Base-by-base conservation (phyloP, 2,113 vertebrate genomes). In the Leptocoma aspasia region DNA sequence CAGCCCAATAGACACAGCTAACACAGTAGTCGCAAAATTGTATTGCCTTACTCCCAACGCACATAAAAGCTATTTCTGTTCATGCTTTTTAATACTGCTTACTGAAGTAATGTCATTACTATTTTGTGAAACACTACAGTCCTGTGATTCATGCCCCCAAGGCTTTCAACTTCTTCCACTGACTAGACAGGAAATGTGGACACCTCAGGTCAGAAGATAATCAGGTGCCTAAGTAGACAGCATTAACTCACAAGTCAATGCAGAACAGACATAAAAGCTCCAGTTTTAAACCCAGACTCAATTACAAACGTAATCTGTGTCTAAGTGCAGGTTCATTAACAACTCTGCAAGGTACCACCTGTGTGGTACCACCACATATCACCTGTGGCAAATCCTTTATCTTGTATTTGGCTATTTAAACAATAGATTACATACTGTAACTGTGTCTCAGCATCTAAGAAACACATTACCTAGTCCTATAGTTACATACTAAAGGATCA, bases 21-120 rank as follows among this genome's bases (percentile, higher is more conserved):
- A 7, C 59, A 73, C 7, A 6, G 22, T 7, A 89, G 81, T 60
- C 52, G 87, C 33, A 71, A 82, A 84, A 60, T 6, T 12, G 30
- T 35, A 84, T 1, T 86, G 69, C 16, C 59, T 92, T 49, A 84
- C 33, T 84, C 52, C 33, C 49, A 79, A 17, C 31, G 44, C 92
- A 86, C 7, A 73, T 19, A 61, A 59, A 92, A 86, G 42, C 47
- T 83, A 83, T 86, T 96, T 71, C 60, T 92, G 18, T 16, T 80
- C 50, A 47, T 20, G 59, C 52, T 90, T 95, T 87, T 64, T 64
- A 49, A 75, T 28, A 64, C 5, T 63, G 42, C 59, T 54, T 86
- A 76, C 45, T 41, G 11, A 65, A 94, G 39, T 83, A 96, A 93
- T 39, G n/a, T 12, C 88, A 95, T 95, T 73, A 50, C 37, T 90